Conservation (phyloP, 2,888 invertebrate species). For the Romanomermis culicivorax region DNA sequence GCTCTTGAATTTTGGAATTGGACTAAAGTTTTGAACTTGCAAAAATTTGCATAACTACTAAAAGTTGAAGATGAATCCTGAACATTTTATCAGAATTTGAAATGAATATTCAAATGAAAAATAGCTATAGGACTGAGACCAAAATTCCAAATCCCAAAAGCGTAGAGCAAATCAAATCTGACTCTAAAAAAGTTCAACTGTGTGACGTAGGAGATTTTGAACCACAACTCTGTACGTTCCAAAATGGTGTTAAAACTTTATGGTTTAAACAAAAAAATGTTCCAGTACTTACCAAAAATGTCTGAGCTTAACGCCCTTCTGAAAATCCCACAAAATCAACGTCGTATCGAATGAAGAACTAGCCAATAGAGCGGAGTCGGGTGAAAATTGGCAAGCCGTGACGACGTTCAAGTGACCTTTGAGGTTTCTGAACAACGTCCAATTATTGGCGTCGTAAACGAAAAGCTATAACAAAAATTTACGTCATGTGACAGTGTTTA, state of each 20-base stretch:
- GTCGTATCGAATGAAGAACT: conserved; percentile 36
- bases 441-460: conserved; percentile 31
- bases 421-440: conserved; percentile 22
- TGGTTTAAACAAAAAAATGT: too few species aligned
- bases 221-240: too few species aligned
- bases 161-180: too few species aligned
- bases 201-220: too few species aligned
- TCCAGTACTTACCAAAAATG: neutral
- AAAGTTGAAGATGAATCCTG: too few species aligned
- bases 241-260: neutral
- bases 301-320: neutral
- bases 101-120: neutral
- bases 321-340: conserved; percentile 36
- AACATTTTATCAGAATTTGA: too few species aligned
- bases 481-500: too few species aligned
- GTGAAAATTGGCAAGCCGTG: conserved; percentile 33
- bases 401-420: conserved; percentile 36
- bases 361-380: conserved; percentile 36
- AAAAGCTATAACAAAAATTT: conserved; percentile 28
- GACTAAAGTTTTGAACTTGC: too few species aligned
- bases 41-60: too few species aligned
- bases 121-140: neutral
- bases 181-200: too few species aligned
- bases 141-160: neutral
- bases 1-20: too few species aligned